Percentiles rank a stretch among this genome's conserved stretches.
Conservation (phyloP, 2,888 invertebrate genomes). For the Chesias legatella region DNA sequence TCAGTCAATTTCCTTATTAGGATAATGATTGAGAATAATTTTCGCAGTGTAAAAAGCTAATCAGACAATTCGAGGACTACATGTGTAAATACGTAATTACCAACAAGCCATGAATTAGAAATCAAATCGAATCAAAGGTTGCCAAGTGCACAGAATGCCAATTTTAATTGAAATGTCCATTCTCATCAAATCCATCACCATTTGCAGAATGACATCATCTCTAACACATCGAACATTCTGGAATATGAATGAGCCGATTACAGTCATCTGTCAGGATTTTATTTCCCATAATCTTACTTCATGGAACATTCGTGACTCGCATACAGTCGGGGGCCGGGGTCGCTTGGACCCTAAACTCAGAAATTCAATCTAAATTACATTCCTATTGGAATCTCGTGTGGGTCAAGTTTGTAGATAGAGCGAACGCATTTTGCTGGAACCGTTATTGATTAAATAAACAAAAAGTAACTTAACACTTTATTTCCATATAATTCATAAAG, state of each 20-base stretch:
- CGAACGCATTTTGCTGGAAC: constrained; percentile 5
- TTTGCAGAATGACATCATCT: constrained; percentile 17
- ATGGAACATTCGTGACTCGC: constrained; percentile 43
- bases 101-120: too few species aligned
- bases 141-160: too few species aligned
- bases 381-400: constrained; percentile 24
- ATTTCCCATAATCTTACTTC: constrained; percentile 25
- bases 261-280: constrained; percentile 18
- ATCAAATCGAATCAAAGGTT: too few species aligned
- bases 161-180: not conserved
- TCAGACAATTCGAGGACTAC: too few species aligned
- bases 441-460: too few species aligned
- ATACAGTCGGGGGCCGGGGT: constrained; percentile 28
- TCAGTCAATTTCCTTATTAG: too few species aligned
- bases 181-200: not conserved
- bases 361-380: constrained; percentile 47
- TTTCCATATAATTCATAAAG: too few species aligned
- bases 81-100: too few species aligned
- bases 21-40: too few species aligned
- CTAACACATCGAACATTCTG: constrained; percentile 16
- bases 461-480: too few species aligned
- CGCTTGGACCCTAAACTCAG: constrained; percentile 42
- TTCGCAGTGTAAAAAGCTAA: too few species aligned
- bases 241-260: constrained; percentile 27
- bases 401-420: constrained; percentile 28